Evolutionary conservation across 2,797 vertebrate genomes (phyloP).

Genomic region (Mormyrus hasselquistii): DNA sequence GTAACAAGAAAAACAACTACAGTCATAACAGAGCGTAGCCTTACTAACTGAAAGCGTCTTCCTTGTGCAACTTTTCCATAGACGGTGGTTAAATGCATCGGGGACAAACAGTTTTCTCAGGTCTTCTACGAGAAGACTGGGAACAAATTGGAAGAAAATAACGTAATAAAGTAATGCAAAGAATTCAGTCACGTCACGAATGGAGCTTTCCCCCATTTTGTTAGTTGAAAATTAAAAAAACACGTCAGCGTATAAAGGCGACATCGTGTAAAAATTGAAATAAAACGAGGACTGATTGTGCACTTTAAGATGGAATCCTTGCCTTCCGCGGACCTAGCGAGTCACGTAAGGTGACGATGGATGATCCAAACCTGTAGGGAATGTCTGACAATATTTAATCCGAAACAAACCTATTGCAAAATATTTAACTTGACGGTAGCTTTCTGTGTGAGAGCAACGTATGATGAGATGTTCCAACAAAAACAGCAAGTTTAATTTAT

Average conservation of each 20-base stretch:
- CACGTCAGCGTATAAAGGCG: not conserved
- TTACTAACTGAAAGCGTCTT: not conserved
- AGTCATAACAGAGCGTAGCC: not conserved
- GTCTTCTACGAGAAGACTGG: not conserved
- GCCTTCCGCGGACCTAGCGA: not conserved
- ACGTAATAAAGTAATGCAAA: not conserved
- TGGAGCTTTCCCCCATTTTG: not conserved
- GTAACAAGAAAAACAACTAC: slow-evolving; percentile 4
- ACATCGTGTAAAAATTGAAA: not conserved
- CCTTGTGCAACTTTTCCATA: not conserved
- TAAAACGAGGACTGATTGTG: not conserved
- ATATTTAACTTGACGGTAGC: not conserved
- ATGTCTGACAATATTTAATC: not conserved
- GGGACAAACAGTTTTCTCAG: not conserved
- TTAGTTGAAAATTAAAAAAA: not conserved
- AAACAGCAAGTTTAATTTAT: not conserved
- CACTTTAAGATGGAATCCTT: not conserved
- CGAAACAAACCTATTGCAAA: not conserved
- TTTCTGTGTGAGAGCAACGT: not conserved
- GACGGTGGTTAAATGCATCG: not conserved
- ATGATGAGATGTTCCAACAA: not conserved
- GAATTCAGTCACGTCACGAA: not conserved
- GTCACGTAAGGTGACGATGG: not conserved
- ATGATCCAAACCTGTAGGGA: not conserved
- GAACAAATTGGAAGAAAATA: not conserved